Evolutionary conservation across 37 sponge, comb jelly and placozoan species (phyloP), one percentile per base, ranked within the genome.

Genomic region (Cliona cf. orientalis): DNA sequence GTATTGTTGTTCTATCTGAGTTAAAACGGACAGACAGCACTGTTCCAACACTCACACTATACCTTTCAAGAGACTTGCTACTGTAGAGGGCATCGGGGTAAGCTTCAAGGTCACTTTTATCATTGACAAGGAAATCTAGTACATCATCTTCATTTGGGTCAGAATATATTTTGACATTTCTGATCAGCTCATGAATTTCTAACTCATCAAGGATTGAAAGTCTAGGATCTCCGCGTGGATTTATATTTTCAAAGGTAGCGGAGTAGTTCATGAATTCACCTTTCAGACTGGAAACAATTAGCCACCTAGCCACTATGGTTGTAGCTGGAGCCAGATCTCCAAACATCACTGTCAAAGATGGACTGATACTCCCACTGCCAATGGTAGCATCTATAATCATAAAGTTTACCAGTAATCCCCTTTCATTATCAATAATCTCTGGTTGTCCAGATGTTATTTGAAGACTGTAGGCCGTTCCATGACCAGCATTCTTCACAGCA

Each of bases 391-490:
- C 81, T 39, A 70, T 80, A 7, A 80, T 80, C 56, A 42, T 79
- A 41, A 79, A 79, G 68, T 37, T 66, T 14, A 79, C 38, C 14
- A 79, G 58, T 36, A 80, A 31, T 57, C 81, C 81, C 34, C 31
- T 80, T 3, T 80, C 81, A 70, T 80, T 80, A 21, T 80, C 81
- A 39, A 80, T 80, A 42, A 80, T 80, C 45, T 80, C 81, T 58
- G 81, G 81, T 58, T 80, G 81, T 40, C 43, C 60, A 25, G 81
- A 80, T 1, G 71, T 39, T 14, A 80, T 69, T 11, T 35, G 71
- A 9, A 69, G 44, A 70, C 39, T 57, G 21, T 7, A 38, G 4
- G 81, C 81, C n/a, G 40, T 40, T 4, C 81, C 81, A 80, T 69
- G 39, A 39, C 81, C 81, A 69, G 58, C 42, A 57, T 80, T 80